Conservation (phyloP, 1,140 invertebrate species). For the Conus betulinus region DNA sequence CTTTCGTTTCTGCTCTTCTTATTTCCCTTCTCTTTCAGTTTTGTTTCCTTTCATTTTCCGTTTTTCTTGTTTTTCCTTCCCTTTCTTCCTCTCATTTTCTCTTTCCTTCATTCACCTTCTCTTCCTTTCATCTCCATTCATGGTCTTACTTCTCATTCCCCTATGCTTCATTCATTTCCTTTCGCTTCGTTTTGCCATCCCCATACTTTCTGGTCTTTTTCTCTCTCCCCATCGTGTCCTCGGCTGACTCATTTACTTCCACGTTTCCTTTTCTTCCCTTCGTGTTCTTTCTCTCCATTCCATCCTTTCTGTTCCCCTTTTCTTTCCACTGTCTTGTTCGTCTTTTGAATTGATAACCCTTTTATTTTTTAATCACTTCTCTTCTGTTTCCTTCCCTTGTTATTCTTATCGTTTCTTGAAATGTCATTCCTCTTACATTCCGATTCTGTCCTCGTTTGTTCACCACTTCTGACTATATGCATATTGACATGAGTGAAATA, state of each 20-base stretch:
- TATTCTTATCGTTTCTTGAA: neutral
- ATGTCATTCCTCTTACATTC: neutral
- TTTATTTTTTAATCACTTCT: no score
- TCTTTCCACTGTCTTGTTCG: constrained; percentile 24
- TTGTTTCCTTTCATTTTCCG: neutral
- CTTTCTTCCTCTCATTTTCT: neutral
- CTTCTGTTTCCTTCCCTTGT: neutral
- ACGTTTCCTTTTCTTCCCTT: neutral
- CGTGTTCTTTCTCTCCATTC: constrained; percentile 22
- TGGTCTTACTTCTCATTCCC: neutral
- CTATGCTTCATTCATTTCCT: neutral
- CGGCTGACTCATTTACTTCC: no score
- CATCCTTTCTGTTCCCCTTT: constrained; percentile 39
- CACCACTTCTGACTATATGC: no score
- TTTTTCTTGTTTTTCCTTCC: neutral
- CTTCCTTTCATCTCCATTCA: constrained; percentile 23
- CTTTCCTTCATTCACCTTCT: constrained; percentile 34
- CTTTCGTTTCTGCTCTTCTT: neutral
- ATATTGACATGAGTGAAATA: no score
- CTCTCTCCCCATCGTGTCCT: no score
- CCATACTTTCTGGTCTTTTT: no score
- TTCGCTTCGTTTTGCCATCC: neutral
- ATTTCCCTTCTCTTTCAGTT: neutral
- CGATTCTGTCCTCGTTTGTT: neutral
- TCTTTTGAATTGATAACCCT: neutral